Conservation (phyloP, 2,797 vertebrate genomes). For the Premnoplex brunnescens region DNA sequence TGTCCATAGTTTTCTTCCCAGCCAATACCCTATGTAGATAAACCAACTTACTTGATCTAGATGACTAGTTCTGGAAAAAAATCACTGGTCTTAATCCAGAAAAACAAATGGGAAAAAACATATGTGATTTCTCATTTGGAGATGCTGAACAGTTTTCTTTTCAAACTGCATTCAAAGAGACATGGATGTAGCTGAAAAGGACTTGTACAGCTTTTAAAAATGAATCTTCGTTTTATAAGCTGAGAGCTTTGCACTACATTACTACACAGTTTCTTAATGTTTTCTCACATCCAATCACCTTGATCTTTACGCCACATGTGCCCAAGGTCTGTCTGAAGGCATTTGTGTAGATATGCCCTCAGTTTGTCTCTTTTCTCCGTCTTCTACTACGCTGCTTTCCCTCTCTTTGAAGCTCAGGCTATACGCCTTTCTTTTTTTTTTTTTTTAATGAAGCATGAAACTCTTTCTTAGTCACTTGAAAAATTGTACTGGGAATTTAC, state of each 20-base stretch:
- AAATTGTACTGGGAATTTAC: neutral
- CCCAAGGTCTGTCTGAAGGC: neutral
- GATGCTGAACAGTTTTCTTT: neutral
- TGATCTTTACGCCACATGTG: neutral
- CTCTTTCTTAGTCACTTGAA: neutral
- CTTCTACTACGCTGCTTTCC: neutral
- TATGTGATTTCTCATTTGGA: neutral
- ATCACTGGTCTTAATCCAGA: neutral
- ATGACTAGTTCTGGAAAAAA: neutral
- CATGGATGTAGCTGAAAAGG: neutral
- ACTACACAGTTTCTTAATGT: neutral
- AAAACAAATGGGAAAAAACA: neutral
- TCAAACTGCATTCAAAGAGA: neutral
- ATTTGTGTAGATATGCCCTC: neutral
- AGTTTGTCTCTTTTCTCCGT: neutral
- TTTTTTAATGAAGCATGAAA: neutral
- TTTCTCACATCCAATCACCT: neutral
- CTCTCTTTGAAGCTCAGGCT: slow-evolving; percentile 8
- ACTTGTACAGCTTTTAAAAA: neutral
- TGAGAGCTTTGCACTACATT: neutral
- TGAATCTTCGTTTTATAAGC: accelerated
- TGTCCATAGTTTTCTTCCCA: neutral
- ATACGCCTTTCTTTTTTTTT: accelerated
- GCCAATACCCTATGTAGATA: neutral
- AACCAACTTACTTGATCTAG: neutral